Evolutionary conservation across 2,797 vertebrate species (phyloP), one percentile per base, ranked within the genome.

Genomic region (Muscicapa comitata): DNA sequence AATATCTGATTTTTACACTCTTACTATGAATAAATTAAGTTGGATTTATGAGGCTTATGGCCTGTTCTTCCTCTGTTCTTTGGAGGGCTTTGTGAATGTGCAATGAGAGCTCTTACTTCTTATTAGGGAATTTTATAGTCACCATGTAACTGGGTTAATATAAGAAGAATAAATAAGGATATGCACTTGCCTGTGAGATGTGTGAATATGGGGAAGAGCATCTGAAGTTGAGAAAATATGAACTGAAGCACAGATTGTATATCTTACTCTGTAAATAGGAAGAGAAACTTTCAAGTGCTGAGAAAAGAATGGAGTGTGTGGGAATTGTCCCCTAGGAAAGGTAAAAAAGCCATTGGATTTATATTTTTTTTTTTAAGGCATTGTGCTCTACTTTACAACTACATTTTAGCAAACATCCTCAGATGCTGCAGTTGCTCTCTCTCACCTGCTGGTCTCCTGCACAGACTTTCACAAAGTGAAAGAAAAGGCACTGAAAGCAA

Each of bases 1-100:
- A 92, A 80, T 45, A 51, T 75, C 88, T 29, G 8, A 87, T 93
- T 88, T 87, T 85, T 89, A 77, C 90, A 43, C 72, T 90, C 74
- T 80, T 81, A n/a, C 65, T 66, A 53, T 78, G 88, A 93, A 96
- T 97, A 96, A 96, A 96, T 97, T 94, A 96, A 83, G 57, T n/a
- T 78, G 86, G 84, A 96, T 97, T 95, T 96, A 95, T 83, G 86
- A 94, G 82, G 43, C 35, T 91, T 88, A 42, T 0, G 1, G 40
- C 81, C 74, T 90, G 90, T 42, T 95, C 77, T 92, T 67, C 70
- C 70, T 76, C 88, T 90, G 47, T 62, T 96, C 87, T 94, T 94
- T 62, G 63, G 77, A 96, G 88, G 68, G 73, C 29, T 93, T 94
- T 78, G 67, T 77, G 94, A 80, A 92, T 89, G 65, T 6, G 9